Evolutionary conservation across 2,113 vertebrate species (phyloP).

Genomic region (Stigmatopora nigra): DNA sequence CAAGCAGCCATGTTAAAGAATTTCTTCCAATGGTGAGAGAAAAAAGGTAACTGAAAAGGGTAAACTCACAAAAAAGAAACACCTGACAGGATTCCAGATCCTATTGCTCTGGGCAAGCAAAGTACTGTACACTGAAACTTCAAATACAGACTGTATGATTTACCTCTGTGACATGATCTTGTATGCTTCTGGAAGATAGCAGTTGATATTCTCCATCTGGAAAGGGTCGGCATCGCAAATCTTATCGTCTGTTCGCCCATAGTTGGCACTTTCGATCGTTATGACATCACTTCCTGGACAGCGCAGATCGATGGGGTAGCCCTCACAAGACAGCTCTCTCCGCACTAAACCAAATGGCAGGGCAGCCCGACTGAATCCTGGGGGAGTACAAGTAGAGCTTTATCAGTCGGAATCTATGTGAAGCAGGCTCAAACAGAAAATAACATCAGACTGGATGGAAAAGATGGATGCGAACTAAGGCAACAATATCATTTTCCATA

Average conservation of each 20-base stretch:
- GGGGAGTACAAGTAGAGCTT: slow-evolving; percentile 22
- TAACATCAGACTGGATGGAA: slow-evolving; percentile 11
- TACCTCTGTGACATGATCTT: slow-evolving; percentile 99
- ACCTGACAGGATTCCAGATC: slow-evolving; percentile 16
- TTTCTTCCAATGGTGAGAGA: slow-evolving; percentile 16
- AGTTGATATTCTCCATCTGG: slow-evolving; percentile 99
- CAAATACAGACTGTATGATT: slow-evolving; percentile 18
- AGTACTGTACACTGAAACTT: background rate
- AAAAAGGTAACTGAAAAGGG: slow-evolving; percentile 13
- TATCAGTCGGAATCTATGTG: slow-evolving; percentile 44
- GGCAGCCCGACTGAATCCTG: slow-evolving; percentile 92
- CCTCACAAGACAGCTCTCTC: slow-evolving; percentile 94
- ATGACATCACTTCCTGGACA: slow-evolving; percentile 99
- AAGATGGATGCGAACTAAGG: slow-evolving; percentile 6
- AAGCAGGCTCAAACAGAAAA: slow-evolving; percentile 16
- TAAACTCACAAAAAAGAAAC: slow-evolving; percentile 21
- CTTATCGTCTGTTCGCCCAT: slow-evolving; percentile 97
- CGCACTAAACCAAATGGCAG: slow-evolving; percentile 93
- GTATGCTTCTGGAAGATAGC: slow-evolving; percentile 98
- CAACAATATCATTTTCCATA: background rate
- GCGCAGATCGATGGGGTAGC: slow-evolving; percentile 95
- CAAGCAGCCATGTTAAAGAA: slow-evolving; percentile 13
- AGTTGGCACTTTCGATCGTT: slow-evolving; percentile 98
- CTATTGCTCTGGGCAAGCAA: slow-evolving; percentile 19
- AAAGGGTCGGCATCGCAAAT: slow-evolving; percentile 98